Evolutionary conservation across 1,140 invertebrate genomes (phyloP).

Genomic region (Lepidotrigona ventralis): DNA sequence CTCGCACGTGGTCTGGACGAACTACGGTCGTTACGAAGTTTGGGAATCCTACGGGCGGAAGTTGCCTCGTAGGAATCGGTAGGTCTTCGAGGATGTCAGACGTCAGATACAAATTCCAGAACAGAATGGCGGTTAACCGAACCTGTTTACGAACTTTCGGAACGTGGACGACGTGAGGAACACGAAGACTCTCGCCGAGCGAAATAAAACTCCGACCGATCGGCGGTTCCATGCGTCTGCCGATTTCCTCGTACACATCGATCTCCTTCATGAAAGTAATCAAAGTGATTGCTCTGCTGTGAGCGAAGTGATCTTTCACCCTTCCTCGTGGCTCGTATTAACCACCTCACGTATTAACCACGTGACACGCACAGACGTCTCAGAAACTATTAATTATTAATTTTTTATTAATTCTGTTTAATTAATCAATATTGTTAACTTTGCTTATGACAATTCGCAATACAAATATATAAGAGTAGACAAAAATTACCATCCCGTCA

Average conservation of each 20-base stretch:
- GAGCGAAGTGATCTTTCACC: not conserved
- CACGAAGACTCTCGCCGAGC: not conserved
- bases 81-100: constrained; percentile 27
- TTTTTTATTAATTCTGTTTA: too few species aligned
- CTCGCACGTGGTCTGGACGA: constrained; percentile 14
- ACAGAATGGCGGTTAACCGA: constrained; percentile 31
- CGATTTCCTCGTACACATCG: not conserved
- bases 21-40: constrained; percentile 34
- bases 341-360: too few species aligned
- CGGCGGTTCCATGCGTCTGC: not conserved
- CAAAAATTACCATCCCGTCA: too few species aligned
- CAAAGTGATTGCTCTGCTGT: not conserved
- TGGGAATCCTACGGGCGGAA: constrained; percentile 16
- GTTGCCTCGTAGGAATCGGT: constrained; percentile 11
- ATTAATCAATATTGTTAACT: too few species aligned
- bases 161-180: not conserved
- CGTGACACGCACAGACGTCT: too few species aligned
- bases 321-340: not conserved
- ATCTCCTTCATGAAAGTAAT: not conserved
- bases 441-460: too few species aligned
- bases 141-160: constrained; percentile 31
- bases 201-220: constrained; percentile 3
- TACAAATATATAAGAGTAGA: too few species aligned
- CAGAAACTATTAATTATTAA: too few species aligned
- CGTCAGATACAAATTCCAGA: constrained; percentile 34